Conservation (phyloP, 2,113 vertebrate species). For the Rallus limicola region DNA sequence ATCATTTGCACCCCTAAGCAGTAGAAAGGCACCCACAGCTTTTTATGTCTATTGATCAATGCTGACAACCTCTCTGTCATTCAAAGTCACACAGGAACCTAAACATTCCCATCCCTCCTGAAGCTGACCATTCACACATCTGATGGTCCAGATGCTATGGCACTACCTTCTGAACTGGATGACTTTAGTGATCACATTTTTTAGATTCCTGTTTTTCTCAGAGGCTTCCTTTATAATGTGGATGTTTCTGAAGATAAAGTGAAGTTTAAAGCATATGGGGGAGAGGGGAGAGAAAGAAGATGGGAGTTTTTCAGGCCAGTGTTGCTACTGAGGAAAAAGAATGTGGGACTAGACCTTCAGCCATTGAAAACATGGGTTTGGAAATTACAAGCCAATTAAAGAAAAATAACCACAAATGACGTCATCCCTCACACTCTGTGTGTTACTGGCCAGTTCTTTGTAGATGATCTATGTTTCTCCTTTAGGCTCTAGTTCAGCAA, state of each 20-base stretch:
- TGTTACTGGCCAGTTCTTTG: not conserved
- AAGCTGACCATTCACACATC: not conserved
- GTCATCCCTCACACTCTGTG: not conserved
- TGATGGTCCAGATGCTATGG: not conserved
- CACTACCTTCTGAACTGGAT: not conserved
- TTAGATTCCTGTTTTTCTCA: not conserved
- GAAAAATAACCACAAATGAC: not conserved
- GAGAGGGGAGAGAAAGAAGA: not conserved
- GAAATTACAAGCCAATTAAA: not conserved
- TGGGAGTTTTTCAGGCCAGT: not conserved
- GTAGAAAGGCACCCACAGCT: not conserved
- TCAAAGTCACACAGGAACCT: not conserved
- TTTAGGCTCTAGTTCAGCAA: not conserved
- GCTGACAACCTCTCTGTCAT: not conserved
- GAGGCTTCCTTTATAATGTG: not conserved
- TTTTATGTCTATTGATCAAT: not conserved
- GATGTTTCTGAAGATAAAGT: not conserved
- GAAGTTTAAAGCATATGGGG: not conserved
- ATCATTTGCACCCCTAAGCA: not conserved
- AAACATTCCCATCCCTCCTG: not conserved
- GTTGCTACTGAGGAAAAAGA: not conserved
- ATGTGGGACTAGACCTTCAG: not conserved
- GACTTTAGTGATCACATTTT: not conserved
- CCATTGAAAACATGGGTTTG: not conserved
- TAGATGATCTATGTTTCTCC: not conserved